A percentile compares a stretch with the other conserved stretches of the same genome.
These are phyloP conservation scores for Pocota personata DNA, from an alignment of 2,888 invertebrate species.

Conservation along the genomic window DNA sequence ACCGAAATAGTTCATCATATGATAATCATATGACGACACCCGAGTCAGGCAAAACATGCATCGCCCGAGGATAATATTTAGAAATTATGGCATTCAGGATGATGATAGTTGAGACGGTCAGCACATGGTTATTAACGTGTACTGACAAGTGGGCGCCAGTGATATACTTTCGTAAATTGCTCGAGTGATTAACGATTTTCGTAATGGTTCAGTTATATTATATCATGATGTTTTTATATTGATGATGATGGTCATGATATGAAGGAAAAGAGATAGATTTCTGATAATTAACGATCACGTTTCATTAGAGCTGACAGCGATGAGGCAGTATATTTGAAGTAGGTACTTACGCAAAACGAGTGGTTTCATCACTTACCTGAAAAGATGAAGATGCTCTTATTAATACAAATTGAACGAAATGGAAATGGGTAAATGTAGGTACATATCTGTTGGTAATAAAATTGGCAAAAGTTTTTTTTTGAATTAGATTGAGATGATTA, in stretches of 20 bases:
- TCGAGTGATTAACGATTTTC: slow-evolving; percentile 6
- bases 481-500: too few species aligned
- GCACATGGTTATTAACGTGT: neutral
- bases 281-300: neutral
- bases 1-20: slow-evolving; percentile 6
- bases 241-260: slow-evolving; percentile 19
- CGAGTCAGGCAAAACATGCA: neutral
- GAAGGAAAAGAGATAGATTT: neutral
- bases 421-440: neutral
- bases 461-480: too few species aligned
- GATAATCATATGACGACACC: neutral
- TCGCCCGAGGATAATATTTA: slow-evolving; percentile 2
- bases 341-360: neutral
- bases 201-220: slow-evolving; percentile 5
- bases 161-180: slow-evolving; percentile 8
- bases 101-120: slow-evolving; percentile 6
- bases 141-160: neutral
- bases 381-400: neutral
- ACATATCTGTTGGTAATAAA: neutral
- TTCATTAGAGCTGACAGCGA: neutral
- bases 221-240: neutral
- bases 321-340: neutral
- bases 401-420: neutral
- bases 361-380: slow-evolving; percentile 9
- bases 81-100: neutral